A percentile compares a stretch with the other conserved stretches of the same genome.
These are phyloP conservation scores for Rattus rattus DNA, from an alignment of 2,113 vertebrate genomes.

Conservation along the genomic window DNA sequence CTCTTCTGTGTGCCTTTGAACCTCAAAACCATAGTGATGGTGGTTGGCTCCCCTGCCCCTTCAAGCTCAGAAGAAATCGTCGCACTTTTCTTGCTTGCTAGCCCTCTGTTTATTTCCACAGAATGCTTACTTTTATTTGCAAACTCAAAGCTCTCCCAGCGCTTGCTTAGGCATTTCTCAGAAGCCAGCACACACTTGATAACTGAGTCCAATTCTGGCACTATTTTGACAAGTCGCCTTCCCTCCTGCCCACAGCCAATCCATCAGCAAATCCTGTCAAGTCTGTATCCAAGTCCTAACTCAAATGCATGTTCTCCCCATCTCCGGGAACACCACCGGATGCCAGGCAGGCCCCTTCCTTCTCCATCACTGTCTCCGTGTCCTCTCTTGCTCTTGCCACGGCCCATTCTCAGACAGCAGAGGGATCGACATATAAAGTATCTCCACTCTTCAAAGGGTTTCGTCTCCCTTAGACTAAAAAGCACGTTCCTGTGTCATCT, in stretches of 20 bases:
- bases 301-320: neutral
- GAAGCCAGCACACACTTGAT: slow-evolving; percentile 1
- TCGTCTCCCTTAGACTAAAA: slow-evolving; percentile 59
- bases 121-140: slow-evolving; percentile 29
- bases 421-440: neutral
- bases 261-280: neutral
- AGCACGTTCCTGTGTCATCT: slow-evolving; percentile 28
- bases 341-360: neutral
- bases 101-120: slow-evolving; percentile 41
- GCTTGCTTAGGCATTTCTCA: slow-evolving; percentile 35
- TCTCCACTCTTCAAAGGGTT: slow-evolving; percentile 18
- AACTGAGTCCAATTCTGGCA: slow-evolving; percentile 36
- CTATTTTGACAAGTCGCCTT: slow-evolving; percentile 45
- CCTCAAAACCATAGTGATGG: neutral
- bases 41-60: neutral
- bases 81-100: slow-evolving; percentile 30
- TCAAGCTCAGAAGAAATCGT: neutral
- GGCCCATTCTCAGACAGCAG: neutral
- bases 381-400: neutral
- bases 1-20: neutral
- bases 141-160: neutral
- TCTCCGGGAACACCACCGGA: neutral
- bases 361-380: neutral
- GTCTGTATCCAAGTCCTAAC: neutral
- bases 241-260: neutral